These are phyloP conservation scores for Orbicella faveolata DNA, from an alignment of 64 coral and sea anemone genomes.

Conservation along the genomic window DNA sequence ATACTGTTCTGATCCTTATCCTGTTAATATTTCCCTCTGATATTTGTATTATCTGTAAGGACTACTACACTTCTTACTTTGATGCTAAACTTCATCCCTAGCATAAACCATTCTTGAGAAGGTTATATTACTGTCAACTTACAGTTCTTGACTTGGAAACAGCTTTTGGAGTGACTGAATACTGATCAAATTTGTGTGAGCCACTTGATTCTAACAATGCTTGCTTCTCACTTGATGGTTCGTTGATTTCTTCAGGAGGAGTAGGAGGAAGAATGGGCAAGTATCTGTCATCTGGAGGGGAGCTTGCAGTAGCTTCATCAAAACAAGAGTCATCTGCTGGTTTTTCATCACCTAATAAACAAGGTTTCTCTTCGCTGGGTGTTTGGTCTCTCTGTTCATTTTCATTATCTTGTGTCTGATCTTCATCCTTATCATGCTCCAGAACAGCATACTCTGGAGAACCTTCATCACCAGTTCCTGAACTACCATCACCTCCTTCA, in stretches of 20 bases:
- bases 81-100: no score
- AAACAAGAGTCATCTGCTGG: background rate
- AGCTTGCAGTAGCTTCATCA: background rate
- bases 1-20: no score
- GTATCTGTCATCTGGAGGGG: background rate
- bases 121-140: slow-evolving; percentile 10
- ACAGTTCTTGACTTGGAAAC: slow-evolving; percentile 42
- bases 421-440: background rate
- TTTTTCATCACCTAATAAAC: background rate
- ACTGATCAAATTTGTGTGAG: background rate
- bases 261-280: background rate
- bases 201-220: background rate
- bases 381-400: background rate
- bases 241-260: background rate
- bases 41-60: no score
- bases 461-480: background rate
- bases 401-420: background rate
- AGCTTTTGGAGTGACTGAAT: background rate
- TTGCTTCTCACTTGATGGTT: background rate
- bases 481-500: background rate
- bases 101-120: no score
- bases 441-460: slow-evolving; percentile 50
- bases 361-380: background rate
- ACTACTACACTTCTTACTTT: no score
- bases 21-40: no score